Evolutionary conservation across 2,888 invertebrate genomes (phyloP).

Genomic region (Lasius fuliginosus): DNA sequence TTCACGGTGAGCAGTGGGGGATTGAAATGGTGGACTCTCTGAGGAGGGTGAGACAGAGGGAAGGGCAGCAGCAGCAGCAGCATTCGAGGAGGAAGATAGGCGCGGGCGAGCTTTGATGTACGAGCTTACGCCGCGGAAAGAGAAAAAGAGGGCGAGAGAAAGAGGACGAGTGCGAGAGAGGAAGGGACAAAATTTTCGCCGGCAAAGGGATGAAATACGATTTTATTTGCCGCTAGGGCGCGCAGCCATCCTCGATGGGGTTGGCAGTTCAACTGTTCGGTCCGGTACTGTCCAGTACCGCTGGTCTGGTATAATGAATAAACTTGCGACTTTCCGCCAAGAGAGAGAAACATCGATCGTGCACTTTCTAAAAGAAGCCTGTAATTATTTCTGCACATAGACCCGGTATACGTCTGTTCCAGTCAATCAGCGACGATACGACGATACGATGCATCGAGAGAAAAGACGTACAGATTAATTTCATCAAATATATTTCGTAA

Average conservation of each 20-base stretch:
- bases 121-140: constrained; percentile 81
- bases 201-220: constrained; percentile 85
- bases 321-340: constrained; percentile 76
- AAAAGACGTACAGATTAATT: background rate
- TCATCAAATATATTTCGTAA: background rate
- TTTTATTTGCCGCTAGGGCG: constrained; percentile 84
- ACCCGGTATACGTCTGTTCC: background rate
- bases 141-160: constrained; percentile 71
- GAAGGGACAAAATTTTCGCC: constrained; percentile 83
- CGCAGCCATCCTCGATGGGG: constrained; percentile 77
- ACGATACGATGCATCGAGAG: background rate
- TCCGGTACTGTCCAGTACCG: constrained; percentile 73
- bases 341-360: constrained; percentile 62
- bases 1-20: constrained; percentile 62
- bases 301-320: constrained; percentile 78
- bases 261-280: constrained; percentile 80
- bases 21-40: constrained; percentile 56
- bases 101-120: constrained; percentile 85
- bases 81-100: constrained; percentile 82
- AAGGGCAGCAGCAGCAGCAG: constrained; percentile 70
- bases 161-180: constrained; percentile 74
- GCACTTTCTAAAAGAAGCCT: constrained; percentile 19
- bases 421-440: constrained; percentile 7
- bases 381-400: constrained; percentile 34
- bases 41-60: constrained; percentile 61